Evolutionary conservation across 2,797 vertebrate species (phyloP), one percentile per base, ranked within the genome.

Genomic region (Enteromius thamalakanensis): DNA sequence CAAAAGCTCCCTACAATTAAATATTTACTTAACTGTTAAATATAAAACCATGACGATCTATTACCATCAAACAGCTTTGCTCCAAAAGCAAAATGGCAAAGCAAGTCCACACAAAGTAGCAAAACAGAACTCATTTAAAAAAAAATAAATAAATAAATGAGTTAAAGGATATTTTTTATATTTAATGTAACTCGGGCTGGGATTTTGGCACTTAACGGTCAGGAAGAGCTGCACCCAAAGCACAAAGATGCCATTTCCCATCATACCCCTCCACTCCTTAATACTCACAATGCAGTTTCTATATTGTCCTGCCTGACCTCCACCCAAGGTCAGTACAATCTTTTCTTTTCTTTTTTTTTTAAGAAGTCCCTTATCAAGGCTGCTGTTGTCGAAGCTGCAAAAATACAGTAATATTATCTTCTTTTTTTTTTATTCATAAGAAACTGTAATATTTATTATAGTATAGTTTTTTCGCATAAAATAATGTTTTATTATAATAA

Each of bases 11-110:
- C 53, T 14, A 6, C 11, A 47, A 71, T 71, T 21, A 45, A 71
- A 71, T 15, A 81, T 72, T 81, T 37, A 64, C 80, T 26, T 12
- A 4, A 34, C 26, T 23, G 80, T 81, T 81, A 74, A 62, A 74
- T 49, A 81, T 74, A 49, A 81, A 72, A 81, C 68, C 78, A 21
- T 37, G 32, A 26, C 37, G 26, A 21, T n/a, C 23, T 47, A 15
- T n/a, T 34, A 6, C 47, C 34, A 26, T 67, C 2, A 55, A 53
- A 34, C 5, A 8, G 21, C 1, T 14, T 76, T 15, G 19, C 32
- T 53, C 51, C 37, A 26, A 23, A 51, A 70, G 12, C 6, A 58
- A 58, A 26, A 21, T 15, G 23, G 55, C 11, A 26, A 60, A 26
- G 23, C 23, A 60, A 12, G 55, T 26, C 58, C 58, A 60, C 23